These are phyloP conservation scores for Neoarius graeffei DNA, from an alignment of 2,113 vertebrate genomes.

Conservation along the genomic window DNA sequence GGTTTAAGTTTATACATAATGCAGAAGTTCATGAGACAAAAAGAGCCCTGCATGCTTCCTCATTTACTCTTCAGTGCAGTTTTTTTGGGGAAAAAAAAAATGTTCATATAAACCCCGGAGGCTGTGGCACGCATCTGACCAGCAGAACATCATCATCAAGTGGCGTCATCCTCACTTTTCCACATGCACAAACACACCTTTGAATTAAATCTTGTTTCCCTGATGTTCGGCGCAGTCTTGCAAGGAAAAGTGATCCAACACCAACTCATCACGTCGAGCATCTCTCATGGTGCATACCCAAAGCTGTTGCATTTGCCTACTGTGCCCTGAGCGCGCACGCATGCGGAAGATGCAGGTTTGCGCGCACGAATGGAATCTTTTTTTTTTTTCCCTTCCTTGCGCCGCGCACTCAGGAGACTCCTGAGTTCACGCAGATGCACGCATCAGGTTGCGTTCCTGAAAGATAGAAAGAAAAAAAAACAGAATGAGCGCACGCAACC, in stretches of 20 bases:
- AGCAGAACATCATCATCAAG: conserved; percentile 6
- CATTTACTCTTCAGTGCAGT: conserved; percentile 2
- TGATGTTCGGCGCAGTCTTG: background rate
- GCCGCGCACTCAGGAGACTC: background rate
- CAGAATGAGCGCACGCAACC: background rate
- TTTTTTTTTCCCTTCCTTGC: background rate
- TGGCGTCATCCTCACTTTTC: conserved; percentile 27
- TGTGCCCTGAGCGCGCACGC: conserved; percentile 9
- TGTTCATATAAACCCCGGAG: conserved; percentile 1
- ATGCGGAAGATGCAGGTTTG: background rate
- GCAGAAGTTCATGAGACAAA: conserved; percentile 29
- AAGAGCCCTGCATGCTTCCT: conserved; percentile 7
- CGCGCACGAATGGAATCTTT: background rate
- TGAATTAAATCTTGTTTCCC: background rate
- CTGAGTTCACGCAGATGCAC: background rate
- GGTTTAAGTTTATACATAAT: conserved; percentile 39
- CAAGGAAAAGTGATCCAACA: background rate
- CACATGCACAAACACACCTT: background rate
- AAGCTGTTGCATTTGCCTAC: conserved; percentile 20
- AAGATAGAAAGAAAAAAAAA: background rate
- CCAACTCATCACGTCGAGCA: background rate
- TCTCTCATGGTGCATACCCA: background rate
- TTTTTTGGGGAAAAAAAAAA: background rate
- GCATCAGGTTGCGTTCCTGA: background rate
- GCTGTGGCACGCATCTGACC: background rate